These are phyloP conservation scores for Rapana venosa DNA, from an alignment of 2,888 invertebrate genomes.

Conservation along the genomic window DNA sequence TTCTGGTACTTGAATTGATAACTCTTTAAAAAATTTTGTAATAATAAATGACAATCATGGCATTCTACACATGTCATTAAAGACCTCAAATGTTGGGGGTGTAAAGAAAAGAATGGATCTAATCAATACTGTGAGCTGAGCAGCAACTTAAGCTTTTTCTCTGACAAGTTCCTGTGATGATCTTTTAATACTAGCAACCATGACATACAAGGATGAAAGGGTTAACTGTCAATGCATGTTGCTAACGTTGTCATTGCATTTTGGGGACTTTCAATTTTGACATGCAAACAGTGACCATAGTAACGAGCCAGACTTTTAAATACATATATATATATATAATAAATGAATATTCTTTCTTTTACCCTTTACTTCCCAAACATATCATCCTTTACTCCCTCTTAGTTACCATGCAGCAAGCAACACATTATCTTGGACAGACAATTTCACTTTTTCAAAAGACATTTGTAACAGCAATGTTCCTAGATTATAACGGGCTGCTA, in stretches of 20 bases:
- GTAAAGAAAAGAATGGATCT: too few species aligned
- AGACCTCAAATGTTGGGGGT: too few species aligned
- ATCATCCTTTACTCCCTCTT: not conserved
- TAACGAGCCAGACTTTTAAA: not conserved
- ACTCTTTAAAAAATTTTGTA: too few species aligned
- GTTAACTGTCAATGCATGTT: not conserved
- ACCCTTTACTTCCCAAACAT: not conserved
- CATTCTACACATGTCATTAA: not conserved
- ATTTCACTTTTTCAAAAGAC: too few species aligned
- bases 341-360: not conserved
- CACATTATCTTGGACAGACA: not conserved
- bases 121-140: too few species aligned
- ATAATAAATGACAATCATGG: not conserved
- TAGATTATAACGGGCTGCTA: too few species aligned
- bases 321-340: too few species aligned
- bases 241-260: not conserved
- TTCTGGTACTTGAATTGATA: too few species aligned
- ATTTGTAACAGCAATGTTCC: too few species aligned
- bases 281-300: not conserved
- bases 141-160: not conserved
- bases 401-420: not conserved
- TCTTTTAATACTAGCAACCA: not conserved
- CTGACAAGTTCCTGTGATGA: too few species aligned
- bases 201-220: not conserved
- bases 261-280: not conserved